Conservation (phyloP, 1,140 invertebrate species). For the Drosophila varians region DNA sequence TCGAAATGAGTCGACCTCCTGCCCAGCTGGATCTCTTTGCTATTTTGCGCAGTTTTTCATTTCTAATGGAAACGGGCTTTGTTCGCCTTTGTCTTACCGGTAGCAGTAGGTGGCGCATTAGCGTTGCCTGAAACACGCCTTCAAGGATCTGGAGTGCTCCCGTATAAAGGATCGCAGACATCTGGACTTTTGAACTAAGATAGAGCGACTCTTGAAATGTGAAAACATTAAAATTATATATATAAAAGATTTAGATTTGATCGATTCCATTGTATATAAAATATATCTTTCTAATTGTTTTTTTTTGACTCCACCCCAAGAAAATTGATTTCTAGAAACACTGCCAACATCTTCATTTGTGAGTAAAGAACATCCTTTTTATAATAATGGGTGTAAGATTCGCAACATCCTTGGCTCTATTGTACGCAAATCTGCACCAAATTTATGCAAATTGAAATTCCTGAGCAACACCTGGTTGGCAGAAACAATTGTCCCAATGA, state of each 20-base stretch:
- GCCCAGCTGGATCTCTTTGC: conserved; percentile 13
- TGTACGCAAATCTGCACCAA: conserved; percentile 78
- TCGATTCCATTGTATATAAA: too few relatives aligned
- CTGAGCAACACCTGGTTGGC: conserved; percentile 66
- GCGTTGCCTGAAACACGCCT: conserved; percentile 42
- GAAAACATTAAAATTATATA: too few relatives aligned
- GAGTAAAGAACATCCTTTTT: neutral
- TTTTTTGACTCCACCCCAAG: too few relatives aligned
- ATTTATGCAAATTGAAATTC: conserved; percentile 80
- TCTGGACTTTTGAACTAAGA: conserved; percentile 10
- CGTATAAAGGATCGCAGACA: conserved; percentile 6
- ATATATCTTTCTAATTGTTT: too few relatives aligned
- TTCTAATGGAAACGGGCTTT: conserved; percentile 25
- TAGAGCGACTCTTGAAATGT: neutral
- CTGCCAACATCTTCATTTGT: conserved; percentile 55
- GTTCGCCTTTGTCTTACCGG: conserved; percentile 31
- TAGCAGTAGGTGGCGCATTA: conserved; percentile 57
- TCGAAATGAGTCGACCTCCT: conserved; percentile 40
- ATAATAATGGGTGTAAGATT: conserved; percentile 25
- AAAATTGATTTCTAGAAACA: too few relatives aligned
- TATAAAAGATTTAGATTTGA: too few relatives aligned
- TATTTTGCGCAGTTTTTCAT: conserved; percentile 48
- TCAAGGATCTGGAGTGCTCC: conserved; percentile 44
- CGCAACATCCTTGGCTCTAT: conserved; percentile 38
- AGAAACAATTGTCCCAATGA: conserved; percentile 54